Evolutionary conservation across 2,888 invertebrate species (phyloP).

Genomic region (Aromia moschata): DNA sequence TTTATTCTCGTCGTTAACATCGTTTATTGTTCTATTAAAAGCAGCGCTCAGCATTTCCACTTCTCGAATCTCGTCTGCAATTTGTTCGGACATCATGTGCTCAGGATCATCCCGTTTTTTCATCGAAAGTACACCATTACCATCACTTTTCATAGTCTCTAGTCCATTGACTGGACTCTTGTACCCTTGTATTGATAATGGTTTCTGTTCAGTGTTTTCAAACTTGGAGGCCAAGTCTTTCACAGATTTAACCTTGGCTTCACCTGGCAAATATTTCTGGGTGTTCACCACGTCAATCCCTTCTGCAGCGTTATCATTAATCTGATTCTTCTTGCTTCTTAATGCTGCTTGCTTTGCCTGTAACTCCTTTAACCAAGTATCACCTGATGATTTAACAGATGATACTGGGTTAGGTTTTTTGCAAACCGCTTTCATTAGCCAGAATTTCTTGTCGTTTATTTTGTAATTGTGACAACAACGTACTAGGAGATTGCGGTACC

Average conservation of each 20-base stretch:
- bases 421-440: constrained; percentile 61
- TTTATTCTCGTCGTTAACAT: constrained; percentile 60
- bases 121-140: constrained; percentile 45
- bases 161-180: constrained; percentile 20
- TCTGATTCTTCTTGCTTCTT: constrained; percentile 65
- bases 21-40: constrained; percentile 64
- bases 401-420: constrained; percentile 49
- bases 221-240: constrained; percentile 85
- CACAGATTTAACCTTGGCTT: constrained; percentile 66
- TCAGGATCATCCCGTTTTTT: constrained; percentile 53
- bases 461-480: constrained; percentile 71
- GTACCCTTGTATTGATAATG: constrained; percentile 12
- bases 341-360: constrained; percentile 81
- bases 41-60: constrained; percentile 68
- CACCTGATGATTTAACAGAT: constrained; percentile 61
- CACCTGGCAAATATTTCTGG: constrained; percentile 45
- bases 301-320: constrained; percentile 56
- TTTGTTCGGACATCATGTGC: constrained; percentile 63
- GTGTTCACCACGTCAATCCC: constrained; percentile 52
- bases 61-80: constrained; percentile 68
- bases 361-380: constrained; percentile 80
- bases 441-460: constrained; percentile 72
- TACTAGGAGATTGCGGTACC: constrained; percentile 55
- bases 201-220: constrained; percentile 65
- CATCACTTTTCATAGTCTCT: constrained; percentile 34